Evolutionary conservation across 2,888 invertebrate species (phyloP).

Genomic region (Monoplex corrugatus): DNA sequence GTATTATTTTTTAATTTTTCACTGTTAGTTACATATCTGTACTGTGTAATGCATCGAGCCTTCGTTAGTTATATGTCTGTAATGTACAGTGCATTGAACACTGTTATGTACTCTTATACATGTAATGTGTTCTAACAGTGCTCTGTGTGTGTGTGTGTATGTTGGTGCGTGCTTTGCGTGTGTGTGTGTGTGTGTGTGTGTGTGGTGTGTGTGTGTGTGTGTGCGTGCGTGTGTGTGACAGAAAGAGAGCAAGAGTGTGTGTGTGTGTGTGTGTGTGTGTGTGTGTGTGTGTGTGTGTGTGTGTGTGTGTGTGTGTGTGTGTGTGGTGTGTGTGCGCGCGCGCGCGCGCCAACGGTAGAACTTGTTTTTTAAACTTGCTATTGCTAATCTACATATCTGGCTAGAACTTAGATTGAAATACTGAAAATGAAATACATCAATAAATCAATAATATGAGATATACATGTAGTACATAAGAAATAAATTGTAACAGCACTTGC

Average conservation of each 20-base stretch:
- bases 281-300: not conserved
- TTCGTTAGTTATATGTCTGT: too few species aligned
- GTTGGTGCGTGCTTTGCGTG: not conserved
- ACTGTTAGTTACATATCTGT: too few species aligned
- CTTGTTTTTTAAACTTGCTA: not conserved
- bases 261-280: too few species aligned
- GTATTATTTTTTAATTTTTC: too few species aligned
- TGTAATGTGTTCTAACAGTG: not conserved
- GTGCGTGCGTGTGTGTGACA: not conserved
- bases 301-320: not conserved
- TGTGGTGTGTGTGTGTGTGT: conserved; percentile 3
- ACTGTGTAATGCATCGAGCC: too few species aligned
- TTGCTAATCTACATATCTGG: not conserved
- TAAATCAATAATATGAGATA: too few species aligned
- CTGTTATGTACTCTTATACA: not conserved
- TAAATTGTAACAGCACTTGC: too few species aligned
- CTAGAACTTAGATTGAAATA: not conserved
- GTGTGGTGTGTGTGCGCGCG: not conserved
- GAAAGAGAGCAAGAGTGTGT: not conserved
- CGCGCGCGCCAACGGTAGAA: too few species aligned
- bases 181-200: conserved; percentile 25
- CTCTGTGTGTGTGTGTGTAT: not conserved
- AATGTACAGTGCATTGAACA: not conserved
- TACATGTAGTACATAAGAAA: too few species aligned
- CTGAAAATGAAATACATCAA: too few species aligned